Evolutionary conservation across 2,797 vertebrate genomes (phyloP), one percentile per base, ranked within the genome.

Genomic region (Leptoclinus maculatus): DNA sequence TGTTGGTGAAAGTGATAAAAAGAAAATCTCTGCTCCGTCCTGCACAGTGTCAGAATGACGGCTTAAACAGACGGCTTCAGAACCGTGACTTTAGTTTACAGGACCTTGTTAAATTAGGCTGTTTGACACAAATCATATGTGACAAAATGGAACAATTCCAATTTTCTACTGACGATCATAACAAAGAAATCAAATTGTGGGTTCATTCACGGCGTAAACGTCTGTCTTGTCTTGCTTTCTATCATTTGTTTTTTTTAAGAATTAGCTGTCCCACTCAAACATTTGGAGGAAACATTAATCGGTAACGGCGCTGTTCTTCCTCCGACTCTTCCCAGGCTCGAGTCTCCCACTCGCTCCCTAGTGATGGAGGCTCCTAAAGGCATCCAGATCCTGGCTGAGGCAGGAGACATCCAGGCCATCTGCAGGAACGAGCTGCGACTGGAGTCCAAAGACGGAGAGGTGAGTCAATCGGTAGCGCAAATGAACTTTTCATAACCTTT

Each of bases 381-480:
- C 63, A 95, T 99, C 13, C 96, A 98, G 94, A 98, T 99, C 85
- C 96, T 98, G 64, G 98, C 98, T 0, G 98, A 99, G 91, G 98
- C 98, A 0, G 98, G 98, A 66, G 97, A 98, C 91, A 95, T 99
- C 89, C 97, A 98, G 90, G 98, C 97, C 85, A 97, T 96, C 1
- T 99, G 98, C 94, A 96, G 97, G 92, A 98, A 96, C 38, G 98
- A 99, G 93, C 95, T 99, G 88, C 95, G 96, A 47, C 95, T 99
- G 95, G 97, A 99, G 94, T 99, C 98, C 92, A 98, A 98, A 96
- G 98, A 99, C 0, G 98, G 98, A 95, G 98, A 98, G 97, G 98
- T 99, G 54, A 2, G 83, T 73, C 7, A 21, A 32, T 8, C 9
- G 12, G 9, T 2, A 29, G 7, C 0, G 5, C 8, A 39, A 13